Conservation (phyloP, 2,888 invertebrate genomes). For the Trachelus troglodyta region DNA sequence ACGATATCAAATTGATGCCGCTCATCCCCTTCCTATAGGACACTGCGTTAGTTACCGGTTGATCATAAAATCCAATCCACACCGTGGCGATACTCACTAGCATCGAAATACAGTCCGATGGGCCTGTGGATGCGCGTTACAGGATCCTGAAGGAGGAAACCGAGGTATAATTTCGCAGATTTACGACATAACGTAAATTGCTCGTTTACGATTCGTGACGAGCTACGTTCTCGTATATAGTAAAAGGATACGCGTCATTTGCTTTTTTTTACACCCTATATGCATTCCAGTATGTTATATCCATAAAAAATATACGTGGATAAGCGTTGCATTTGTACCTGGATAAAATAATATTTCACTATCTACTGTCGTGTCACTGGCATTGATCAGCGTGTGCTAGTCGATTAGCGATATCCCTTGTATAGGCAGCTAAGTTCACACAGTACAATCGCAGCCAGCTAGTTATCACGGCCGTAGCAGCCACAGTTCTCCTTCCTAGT, state of each 20-base stretch:
- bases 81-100: neutral
- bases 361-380: conserved; percentile 1
- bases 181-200: conserved; percentile 22
- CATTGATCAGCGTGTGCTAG: conserved; percentile 8
- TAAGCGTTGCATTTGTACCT: conserved; percentile 8
- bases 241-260: conserved; percentile 17
- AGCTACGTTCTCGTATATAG: neutral
- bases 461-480: too few relatives aligned
- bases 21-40: neutral
- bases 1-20: neutral
- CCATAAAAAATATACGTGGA: neutral
- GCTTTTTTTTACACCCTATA: conserved; percentile 9
- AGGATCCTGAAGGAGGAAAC: conserved; percentile 1
- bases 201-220: conserved; percentile 9
- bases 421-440: neutral
- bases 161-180: conserved; percentile 21
- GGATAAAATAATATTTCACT: conserved; percentile 24
- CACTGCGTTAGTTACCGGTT: neutral
- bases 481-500: too few relatives aligned
- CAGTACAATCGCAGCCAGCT: neutral
- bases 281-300: neutral
- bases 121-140: neutral
- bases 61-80: neutral
- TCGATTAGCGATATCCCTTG: neutral
- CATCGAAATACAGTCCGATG: neutral